Percentiles rank a stretch among this genome's conserved stretches.
Evolutionary conservation across 2,888 invertebrate species (phyloP).

Genomic region (Aproaerema taeniolella): DNA sequence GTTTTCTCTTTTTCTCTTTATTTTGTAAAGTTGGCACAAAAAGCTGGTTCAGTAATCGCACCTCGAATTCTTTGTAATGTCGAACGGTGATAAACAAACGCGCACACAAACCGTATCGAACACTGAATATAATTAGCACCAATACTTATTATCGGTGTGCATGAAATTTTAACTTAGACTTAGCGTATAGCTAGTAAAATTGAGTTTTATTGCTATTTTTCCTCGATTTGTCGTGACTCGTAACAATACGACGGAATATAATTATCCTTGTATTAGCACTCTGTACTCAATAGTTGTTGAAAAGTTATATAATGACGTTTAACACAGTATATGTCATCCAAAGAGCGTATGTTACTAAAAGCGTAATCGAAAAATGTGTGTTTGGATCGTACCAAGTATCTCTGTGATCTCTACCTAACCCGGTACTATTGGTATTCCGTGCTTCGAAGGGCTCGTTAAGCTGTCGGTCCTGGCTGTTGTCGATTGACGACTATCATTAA

Average conservation of each 20-base stretch:
- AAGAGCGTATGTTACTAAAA: too few relatives aligned
- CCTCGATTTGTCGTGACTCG: conserved; percentile 7
- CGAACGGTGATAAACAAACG: neutral
- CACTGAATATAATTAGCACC: conserved; percentile 1
- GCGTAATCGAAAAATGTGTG: too few relatives aligned
- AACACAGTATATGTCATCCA: too few relatives aligned
- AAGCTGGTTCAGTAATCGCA: too few relatives aligned
- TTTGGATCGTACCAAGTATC: too few relatives aligned
- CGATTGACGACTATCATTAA: too few relatives aligned
- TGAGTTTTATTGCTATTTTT: conserved; percentile 1
- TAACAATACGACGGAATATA: neutral
- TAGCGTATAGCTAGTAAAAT: neutral
- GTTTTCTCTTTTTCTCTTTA: too few relatives aligned
- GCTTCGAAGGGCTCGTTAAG: too few relatives aligned
- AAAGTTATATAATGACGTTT: too few relatives aligned
- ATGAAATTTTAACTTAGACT: neutral
- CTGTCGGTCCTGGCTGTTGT: too few relatives aligned
- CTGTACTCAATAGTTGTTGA: neutral
- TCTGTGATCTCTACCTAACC: neutral
- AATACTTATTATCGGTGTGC: conserved; percentile 3
- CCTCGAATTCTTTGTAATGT: neutral
- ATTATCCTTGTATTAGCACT: neutral
- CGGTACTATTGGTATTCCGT: too few relatives aligned
- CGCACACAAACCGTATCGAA: neutral
- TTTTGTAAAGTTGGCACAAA: too few relatives aligned